phyloP scores from a whole-genome alignment of 2,797 vertebrate species.

The Smutsia temminckii region DNA sequence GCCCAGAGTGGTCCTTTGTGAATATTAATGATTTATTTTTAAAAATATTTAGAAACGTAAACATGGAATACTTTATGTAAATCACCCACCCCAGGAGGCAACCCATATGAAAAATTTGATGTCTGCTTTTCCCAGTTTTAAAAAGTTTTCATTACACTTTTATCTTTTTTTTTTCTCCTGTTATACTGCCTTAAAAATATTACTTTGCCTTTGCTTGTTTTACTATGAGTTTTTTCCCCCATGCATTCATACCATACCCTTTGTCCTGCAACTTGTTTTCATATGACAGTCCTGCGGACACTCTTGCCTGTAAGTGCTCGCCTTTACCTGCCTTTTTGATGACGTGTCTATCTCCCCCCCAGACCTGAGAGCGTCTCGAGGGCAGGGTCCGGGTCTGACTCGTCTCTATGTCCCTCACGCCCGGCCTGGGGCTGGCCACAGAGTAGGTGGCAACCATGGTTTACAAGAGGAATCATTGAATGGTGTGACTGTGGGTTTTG shows the following conservation, averaged over 20 bases:
- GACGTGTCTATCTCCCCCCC: slow-evolving; percentile 28
- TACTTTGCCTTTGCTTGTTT: not conserved
- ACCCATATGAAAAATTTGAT: not conserved
- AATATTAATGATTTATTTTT: slow-evolving; percentile 16
- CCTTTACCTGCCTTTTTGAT: slow-evolving; percentile 60
- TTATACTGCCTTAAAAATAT: not conserved
- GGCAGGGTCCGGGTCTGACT: slow-evolving; percentile 47
- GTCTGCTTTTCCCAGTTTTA: not conserved
- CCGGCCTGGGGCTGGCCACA: slow-evolving; percentile 58
- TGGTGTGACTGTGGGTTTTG: slow-evolving; percentile 39
- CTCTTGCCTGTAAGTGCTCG: slow-evolving; percentile 43
- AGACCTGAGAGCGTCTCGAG: not conserved
- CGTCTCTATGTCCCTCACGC: slow-evolving; percentile 29
- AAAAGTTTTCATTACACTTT: slow-evolving; percentile 15
- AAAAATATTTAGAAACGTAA: not conserved
- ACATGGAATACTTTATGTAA: not conserved
- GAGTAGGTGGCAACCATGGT: slow-evolving; percentile 65
- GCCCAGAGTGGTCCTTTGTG: not conserved
- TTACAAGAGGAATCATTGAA: slow-evolving; percentile 41
- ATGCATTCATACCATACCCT: not conserved
- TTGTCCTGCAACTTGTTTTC: not conserved
- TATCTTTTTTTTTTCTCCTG: not conserved
- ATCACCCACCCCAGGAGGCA: not conserved
- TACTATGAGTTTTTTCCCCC: not conserved
- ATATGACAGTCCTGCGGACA: not conserved